A percentile compares a stretch with the other conserved stretches of the same genome.
These are phyloP conservation scores for Nasonia giraulti DNA, from an alignment of 1,140 invertebrate genomes.

Conservation along the genomic window DNA sequence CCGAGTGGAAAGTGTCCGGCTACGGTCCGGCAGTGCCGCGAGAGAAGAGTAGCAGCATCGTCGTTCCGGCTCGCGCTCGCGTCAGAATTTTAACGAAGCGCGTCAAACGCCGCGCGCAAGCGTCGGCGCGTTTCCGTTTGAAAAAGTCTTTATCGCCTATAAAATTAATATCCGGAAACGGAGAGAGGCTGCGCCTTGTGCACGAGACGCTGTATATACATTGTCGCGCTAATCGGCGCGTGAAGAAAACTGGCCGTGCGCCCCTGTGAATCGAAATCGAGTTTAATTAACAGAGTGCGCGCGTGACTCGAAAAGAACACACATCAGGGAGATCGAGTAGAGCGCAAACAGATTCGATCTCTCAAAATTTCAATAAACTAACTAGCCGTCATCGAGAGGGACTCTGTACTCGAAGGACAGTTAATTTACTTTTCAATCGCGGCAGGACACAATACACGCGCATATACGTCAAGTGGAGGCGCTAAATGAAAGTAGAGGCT, in stretches of 20 bases:
- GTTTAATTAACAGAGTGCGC: too few relatives aligned
- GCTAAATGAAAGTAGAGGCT: slow-evolving; percentile 17
- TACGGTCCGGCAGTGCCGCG: not conserved
- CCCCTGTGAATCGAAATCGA: too few relatives aligned
- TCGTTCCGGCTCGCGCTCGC: too few relatives aligned
- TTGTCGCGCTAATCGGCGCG: not conserved
- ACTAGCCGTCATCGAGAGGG: not conserved
- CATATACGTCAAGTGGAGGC: slow-evolving; percentile 3
- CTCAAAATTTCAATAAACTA: slow-evolving; percentile 28
- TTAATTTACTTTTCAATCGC: slow-evolving; percentile 28
- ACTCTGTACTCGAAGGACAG: not conserved
- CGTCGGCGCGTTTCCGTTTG: too few relatives aligned
- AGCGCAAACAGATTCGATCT: slow-evolving; percentile 11
- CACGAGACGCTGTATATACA: not conserved
- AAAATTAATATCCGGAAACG: not conserved
- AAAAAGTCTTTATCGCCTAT: too few relatives aligned
- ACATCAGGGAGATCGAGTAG: not conserved
- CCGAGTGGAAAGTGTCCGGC: not conserved
- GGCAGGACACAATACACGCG: not conserved
- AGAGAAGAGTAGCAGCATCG: too few relatives aligned
- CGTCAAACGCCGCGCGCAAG: too few relatives aligned
- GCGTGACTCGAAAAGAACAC: not conserved
- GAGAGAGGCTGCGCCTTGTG: not conserved
- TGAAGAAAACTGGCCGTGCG: not conserved
- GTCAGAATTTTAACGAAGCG: too few relatives aligned